A percentile compares a stretch with the other conserved stretches of the same genome.
Evolutionary conservation across 2,113 vertebrate species (phyloP).

Genomic region (Sphaerodactylus townsendi): DNA sequence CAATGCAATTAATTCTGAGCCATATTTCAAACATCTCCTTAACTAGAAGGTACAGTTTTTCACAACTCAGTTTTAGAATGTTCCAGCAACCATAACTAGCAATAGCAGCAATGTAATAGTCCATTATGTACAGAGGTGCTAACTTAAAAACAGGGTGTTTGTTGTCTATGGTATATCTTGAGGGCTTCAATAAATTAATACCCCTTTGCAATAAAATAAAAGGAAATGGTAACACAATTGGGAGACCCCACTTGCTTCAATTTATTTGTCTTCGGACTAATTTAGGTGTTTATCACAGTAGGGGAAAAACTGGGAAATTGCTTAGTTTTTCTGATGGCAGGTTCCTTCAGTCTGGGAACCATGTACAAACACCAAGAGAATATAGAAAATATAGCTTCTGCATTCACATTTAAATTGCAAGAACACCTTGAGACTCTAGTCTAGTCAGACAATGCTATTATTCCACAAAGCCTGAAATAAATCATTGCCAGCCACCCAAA

Average conservation of each 20-base stretch:
- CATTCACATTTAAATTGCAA: neutral
- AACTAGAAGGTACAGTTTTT: neutral
- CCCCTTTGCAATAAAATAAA: constrained; percentile 23
- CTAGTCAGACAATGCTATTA: neutral
- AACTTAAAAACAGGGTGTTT: constrained; percentile 28
- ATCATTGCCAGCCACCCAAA: neutral
- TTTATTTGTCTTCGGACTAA: constrained; percentile 40
- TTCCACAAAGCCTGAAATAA: neutral
- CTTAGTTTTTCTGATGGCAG: neutral
- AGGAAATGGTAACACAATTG: constrained; percentile 34
- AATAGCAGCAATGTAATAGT: constrained; percentile 2
- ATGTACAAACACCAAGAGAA: neutral
- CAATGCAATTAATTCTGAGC: neutral
- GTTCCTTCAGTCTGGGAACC: neutral
- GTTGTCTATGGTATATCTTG: neutral
- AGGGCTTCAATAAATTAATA: neutral
- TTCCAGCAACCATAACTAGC: neutral
- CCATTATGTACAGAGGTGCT: neutral
- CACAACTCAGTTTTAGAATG: neutral
- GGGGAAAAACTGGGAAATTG: constrained; percentile 49
- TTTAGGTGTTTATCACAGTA: constrained; percentile 34
- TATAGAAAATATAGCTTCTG: neutral
- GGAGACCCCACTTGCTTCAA: neutral
- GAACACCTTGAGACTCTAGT: neutral
- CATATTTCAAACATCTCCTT: neutral